Percentiles rank a stretch among this genome's conserved stretches.
phyloP scores from a whole-genome alignment of 2,888 invertebrate genomes.

The Loripinus fragilis region DNA sequence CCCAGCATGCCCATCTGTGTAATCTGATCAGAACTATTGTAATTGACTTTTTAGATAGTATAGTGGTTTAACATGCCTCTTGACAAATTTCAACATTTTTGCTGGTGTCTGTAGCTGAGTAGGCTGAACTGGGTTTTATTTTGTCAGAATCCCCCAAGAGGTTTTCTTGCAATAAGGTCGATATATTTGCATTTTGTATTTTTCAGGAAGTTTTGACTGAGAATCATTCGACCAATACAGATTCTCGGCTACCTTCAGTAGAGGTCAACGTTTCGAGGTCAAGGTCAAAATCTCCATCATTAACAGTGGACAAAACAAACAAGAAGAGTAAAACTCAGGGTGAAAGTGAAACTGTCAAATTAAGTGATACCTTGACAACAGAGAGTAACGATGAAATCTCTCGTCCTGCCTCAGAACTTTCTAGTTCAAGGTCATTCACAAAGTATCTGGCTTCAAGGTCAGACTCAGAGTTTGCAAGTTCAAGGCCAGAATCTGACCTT shows the following conservation, averaged over 20 bases:
- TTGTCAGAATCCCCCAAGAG: too few relatives aligned
- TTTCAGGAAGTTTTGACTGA: conserved; percentile 28
- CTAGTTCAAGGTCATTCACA: conserved; percentile 39
- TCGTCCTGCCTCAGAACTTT: conserved; percentile 44
- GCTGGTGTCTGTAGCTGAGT: too few relatives aligned
- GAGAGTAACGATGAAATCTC: conserved; percentile 34
- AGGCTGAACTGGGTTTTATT: too few relatives aligned
- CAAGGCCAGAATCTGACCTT: conserved; percentile 59
- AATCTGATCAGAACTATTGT: too few relatives aligned
- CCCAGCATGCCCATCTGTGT: too few relatives aligned
- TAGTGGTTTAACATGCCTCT: too few relatives aligned
- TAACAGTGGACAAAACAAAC: not conserved
- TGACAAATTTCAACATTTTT: too few relatives aligned
- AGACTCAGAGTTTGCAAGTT: conserved; percentile 57
- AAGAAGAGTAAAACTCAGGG: not conserved
- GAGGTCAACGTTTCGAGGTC: conserved; percentile 7
- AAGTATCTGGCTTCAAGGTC: conserved; percentile 53
- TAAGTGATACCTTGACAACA: not conserved
- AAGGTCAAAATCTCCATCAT: conserved; percentile 18
- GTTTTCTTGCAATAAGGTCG: too few relatives aligned
- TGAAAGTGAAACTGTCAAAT: conserved; percentile 21
- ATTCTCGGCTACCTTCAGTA: not conserved
- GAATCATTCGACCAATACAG: not conserved
- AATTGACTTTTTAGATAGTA: too few relatives aligned
- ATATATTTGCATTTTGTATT: too few relatives aligned